phyloP scores from a whole-genome alignment of 2,888 invertebrate species.

The Chydorus sphaericus region DNA sequence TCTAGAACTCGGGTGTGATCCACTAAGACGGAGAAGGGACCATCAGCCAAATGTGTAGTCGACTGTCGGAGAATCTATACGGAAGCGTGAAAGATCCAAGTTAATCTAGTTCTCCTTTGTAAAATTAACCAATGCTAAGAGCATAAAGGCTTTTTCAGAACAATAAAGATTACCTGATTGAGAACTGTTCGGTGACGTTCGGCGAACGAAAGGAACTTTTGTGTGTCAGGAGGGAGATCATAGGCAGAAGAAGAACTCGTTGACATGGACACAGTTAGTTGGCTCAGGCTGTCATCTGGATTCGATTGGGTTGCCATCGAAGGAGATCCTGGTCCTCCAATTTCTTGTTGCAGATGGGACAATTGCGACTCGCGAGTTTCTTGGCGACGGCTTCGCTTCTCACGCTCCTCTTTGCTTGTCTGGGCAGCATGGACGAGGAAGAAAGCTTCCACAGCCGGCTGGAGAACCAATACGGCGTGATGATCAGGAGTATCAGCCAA shows the following conservation, averaged over 20 bases:
- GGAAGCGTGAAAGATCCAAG: too few relatives aligned
- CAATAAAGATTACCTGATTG: conserved; percentile 37
- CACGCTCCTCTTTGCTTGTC: conserved; percentile 23
- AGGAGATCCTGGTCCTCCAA: conserved; percentile 24
- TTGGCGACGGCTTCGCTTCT: conserved; percentile 19
- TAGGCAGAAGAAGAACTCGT: conserved; percentile 18
- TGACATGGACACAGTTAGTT: neutral
- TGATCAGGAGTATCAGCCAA: conserved; percentile 70
- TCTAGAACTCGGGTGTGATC: conserved; percentile 75
- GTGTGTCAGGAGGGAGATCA: conserved; percentile 44
- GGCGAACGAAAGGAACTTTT: conserved; percentile 66
- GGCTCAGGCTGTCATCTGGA: neutral
- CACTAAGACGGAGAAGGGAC: conserved; percentile 72
- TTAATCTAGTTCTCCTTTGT: neutral
- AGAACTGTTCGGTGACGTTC: conserved; percentile 75
- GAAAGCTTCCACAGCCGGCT: conserved; percentile 79
- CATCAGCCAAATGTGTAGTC: conserved; percentile 60
- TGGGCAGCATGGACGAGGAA: conserved; percentile 65
- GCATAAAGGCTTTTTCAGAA: neutral
- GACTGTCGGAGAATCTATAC: conserved; percentile 64
- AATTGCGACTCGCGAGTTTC: conserved; percentile 33
- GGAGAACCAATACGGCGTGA: conserved; percentile 70
- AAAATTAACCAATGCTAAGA: neutral
- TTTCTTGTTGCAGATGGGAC: conserved; percentile 29
- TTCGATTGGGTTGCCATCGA: conserved; percentile 19